Base-by-base conservation (phyloP, 2,113 vertebrate species). In the Carollia perspicillata region DNA sequence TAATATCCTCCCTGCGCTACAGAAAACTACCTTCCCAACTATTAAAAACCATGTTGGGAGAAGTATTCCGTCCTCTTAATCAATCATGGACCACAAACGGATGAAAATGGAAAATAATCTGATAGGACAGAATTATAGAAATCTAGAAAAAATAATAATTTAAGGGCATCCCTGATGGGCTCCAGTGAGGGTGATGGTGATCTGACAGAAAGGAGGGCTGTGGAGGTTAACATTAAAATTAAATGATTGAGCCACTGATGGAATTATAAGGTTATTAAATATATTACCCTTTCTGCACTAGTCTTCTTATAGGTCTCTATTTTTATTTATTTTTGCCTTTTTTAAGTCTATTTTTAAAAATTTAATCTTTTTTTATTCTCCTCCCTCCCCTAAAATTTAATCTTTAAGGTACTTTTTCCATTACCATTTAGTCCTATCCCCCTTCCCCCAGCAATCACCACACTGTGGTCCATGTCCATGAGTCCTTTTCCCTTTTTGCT, bases 261-360 rank as follows among this genome's bases (percentile, higher is more conserved):
- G 30, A 74, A 75, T 95, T 83, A 44, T 22, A 81, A 35, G n/a
- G 49, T 95, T 77, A 47, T 69, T 23, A 90, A 94, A 51, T 66
- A 60, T 16, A 78, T 35, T 75, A 22, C 75, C 16, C 17, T 89
- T 84, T 83, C 71, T 69, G 0, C n/a, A 58, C 49, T n/a, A 44
- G 28, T 26, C 35, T 93, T 30, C 42, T 75, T 72, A 20, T 47
- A 23, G 51, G 14, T 75, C 23, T 92, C 22, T 74, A 74, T 60
- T 60, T 60, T 60, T 60, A 60, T 60, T 60, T 60, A 60, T 28
- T 63, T 63, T 63, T 63, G 28, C 28, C 28, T 30, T 63, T 63
- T 63, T 30, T 63, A 60, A 63, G 60, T 63, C 60, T 63, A 13
- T 30, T 63, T 60, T 10, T 2, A 23, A 60, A 60, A 42, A 42